These are phyloP conservation scores for Pentamera pediparva DNA, from an alignment of 53 echinoderm and acorn worm species.

Conservation along the genomic window DNA sequence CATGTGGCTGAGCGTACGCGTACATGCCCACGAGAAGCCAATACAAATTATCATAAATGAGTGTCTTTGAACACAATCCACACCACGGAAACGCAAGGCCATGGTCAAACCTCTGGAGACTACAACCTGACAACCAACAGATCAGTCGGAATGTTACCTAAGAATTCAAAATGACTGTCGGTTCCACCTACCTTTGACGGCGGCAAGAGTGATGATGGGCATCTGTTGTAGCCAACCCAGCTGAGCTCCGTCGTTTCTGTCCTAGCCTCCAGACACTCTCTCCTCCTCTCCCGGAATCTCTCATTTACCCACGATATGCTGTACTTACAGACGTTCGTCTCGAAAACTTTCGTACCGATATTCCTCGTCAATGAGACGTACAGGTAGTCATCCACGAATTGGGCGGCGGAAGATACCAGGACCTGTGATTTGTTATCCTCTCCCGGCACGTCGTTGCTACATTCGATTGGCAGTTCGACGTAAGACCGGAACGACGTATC, in stretches of 20 bases:
- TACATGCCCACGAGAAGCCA: too few species aligned
- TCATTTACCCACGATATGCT: neutral
- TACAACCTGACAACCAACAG: too few species aligned
- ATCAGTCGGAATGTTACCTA: too few species aligned
- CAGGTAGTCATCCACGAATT: neutral
- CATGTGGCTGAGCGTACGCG: too few species aligned
- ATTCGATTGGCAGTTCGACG: constrained; percentile 14
- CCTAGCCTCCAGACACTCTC: neutral
- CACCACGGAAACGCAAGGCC: too few species aligned
- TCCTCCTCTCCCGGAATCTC: neutral
- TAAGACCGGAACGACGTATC: constrained; percentile 3
- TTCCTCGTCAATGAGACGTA: neutral
- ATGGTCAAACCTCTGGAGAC: too few species aligned
- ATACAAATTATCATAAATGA: too few species aligned
- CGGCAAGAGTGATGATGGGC: neutral
- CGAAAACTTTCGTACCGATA: neutral
- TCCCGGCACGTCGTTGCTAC: too few species aligned
- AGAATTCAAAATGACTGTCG: too few species aligned
- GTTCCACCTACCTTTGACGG: too few species aligned
- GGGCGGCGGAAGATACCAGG: neutral
- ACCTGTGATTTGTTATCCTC: neutral
- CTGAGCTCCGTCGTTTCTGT: neutral
- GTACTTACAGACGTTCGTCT: neutral
- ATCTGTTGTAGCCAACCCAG: neutral
- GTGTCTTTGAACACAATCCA: too few species aligned